Evolutionary conservation across 2,113 vertebrate genomes (phyloP).

Genomic region (Trichechus manatus): DNA sequence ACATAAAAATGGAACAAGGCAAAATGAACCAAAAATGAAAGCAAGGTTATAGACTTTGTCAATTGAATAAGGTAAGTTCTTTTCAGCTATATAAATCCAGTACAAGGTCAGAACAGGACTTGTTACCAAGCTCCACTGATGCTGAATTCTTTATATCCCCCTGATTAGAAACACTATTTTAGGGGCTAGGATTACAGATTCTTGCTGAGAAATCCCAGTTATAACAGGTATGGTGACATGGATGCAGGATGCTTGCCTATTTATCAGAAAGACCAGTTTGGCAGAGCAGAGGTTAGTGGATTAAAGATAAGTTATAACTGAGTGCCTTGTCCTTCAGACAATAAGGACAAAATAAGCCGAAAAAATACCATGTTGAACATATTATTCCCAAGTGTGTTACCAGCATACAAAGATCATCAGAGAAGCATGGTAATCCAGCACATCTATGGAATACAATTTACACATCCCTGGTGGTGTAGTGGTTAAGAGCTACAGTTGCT

Average conservation of each 20-base stretch:
- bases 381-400: not conserved
- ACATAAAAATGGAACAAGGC: not conserved
- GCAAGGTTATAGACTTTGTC: not conserved
- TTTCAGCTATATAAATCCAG: not conserved
- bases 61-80: not conserved
- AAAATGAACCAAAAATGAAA: constrained; percentile 12
- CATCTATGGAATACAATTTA: not conserved
- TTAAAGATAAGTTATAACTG: not conserved
- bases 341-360: not conserved
- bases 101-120: not conserved
- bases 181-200: not conserved
- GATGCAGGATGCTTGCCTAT: not conserved
- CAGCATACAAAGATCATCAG: not conserved
- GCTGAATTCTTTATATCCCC: not conserved
- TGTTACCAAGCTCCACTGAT: not conserved
- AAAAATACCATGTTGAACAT: not conserved
- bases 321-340: not conserved
- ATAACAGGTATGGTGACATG: not conserved
- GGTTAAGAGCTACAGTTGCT: no score
- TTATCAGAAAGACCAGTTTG: not conserved
- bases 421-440: not conserved
- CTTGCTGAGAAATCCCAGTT: not conserved
- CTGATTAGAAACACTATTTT: not conserved
- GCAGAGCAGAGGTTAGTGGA: not conserved
- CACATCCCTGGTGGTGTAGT: not conserved